These are phyloP conservation scores for Ceratitis capitata DNA, from an alignment of 1,140 invertebrate species.

Conservation along the genomic window DNA sequence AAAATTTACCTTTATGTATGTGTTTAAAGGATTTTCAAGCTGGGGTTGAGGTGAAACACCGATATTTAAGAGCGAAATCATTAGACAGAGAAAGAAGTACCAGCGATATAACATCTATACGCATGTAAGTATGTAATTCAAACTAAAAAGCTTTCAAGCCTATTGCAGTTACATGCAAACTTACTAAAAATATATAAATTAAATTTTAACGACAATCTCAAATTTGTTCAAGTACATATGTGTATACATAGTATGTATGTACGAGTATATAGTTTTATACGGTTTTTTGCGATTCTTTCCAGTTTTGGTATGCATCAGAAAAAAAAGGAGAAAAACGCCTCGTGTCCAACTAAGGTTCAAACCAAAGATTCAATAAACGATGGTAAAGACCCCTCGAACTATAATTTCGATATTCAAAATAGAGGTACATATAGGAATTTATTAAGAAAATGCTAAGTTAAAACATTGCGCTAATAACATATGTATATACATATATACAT, in stretches of 20 bases:
- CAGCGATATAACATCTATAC: slow-evolving; percentile 43
- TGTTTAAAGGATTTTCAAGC: slow-evolving; percentile 50
- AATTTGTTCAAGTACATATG: background rate
- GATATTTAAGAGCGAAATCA: slow-evolving; percentile 52
- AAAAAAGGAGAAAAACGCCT: background rate
- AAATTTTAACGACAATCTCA: no score
- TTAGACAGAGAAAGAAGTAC: slow-evolving; percentile 42
- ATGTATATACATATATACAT: background rate
- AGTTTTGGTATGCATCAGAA: slow-evolving; percentile 31
- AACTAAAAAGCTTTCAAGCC: background rate
- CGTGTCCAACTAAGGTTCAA: background rate
- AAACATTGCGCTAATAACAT: background rate
- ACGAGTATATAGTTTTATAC: no score
- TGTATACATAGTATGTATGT: background rate
- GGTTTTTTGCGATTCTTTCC: background rate
- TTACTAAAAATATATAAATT: no score
- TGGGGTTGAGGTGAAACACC: slow-evolving; percentile 58
- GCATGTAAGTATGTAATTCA: slow-evolving; percentile 37
- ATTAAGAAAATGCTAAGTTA: no score
- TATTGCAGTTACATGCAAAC: no score
- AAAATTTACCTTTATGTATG: background rate
- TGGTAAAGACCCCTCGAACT: background rate
- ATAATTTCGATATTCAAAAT: slow-evolving; percentile 29
- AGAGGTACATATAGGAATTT: background rate
- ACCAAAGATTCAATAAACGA: background rate